Evolutionary conservation across 2,113 vertebrate species (phyloP).

Genomic region (Sylvilagus bachmani): DNA sequence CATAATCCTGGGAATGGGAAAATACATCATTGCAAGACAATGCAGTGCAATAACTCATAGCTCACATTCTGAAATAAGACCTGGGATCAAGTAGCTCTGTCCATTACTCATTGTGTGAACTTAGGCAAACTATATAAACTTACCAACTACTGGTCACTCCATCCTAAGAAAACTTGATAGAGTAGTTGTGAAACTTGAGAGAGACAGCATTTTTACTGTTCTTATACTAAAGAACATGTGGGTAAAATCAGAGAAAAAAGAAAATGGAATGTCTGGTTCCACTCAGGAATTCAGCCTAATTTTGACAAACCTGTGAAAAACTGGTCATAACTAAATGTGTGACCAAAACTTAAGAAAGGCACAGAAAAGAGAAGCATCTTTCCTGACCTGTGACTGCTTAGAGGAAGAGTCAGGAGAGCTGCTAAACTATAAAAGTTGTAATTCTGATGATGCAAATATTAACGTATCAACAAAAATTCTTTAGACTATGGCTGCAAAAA

Average conservation of each 20-base stretch:
- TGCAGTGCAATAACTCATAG: not conserved
- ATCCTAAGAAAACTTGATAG: not conserved
- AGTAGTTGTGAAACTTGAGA: not conserved
- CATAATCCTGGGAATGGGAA: not conserved
- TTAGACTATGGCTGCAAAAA: constrained; percentile 3
- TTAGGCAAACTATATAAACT: not conserved
- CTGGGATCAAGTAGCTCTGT: not conserved
- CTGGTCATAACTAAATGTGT: constrained; percentile 5
- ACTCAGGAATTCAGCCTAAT: not conserved
- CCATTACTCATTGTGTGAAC: not conserved
- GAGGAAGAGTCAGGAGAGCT: not conserved
- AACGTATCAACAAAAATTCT: constrained; percentile 36
- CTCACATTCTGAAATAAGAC: not conserved
- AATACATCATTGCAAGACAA: not conserved
- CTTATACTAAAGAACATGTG: not conserved
- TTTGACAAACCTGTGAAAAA: constrained; percentile 47
- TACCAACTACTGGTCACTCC: not conserved
- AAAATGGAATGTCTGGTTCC: not conserved
- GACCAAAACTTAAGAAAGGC: constrained; percentile 1
- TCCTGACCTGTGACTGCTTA: constrained; percentile 26
- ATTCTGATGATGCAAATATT: constrained; percentile 5
- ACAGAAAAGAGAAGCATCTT: not conserved
- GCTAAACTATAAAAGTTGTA: constrained; percentile 23
- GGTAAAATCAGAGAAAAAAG: constrained; percentile 3
- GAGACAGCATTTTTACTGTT: not conserved